Evolutionary conservation across 2,797 vertebrate species (phyloP).

Genomic region (Diplodus puntazzo): DNA sequence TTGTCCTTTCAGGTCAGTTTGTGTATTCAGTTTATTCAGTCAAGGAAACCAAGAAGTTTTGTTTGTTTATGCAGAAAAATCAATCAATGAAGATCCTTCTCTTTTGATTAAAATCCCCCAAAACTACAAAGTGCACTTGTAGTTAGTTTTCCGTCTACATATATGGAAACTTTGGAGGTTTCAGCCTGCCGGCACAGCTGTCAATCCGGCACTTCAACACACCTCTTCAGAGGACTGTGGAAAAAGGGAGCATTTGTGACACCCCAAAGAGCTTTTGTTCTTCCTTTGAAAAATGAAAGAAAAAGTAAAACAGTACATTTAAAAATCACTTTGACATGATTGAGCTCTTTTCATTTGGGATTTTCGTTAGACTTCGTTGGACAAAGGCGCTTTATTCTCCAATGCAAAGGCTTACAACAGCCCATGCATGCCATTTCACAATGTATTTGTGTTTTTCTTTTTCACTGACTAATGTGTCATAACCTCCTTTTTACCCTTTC

Average conservation of each 20-base stretch:
- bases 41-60: too few species aligned
- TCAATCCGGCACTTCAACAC: background rate
- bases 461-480: background rate
- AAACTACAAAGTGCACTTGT: too few species aligned
- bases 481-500: background rate
- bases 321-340: slow-evolving; percentile 6
- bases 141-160: background rate
- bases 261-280: background rate
- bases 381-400: background rate
- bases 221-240: too few species aligned
- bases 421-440: background rate
- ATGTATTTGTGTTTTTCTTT: background rate
- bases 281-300: background rate
- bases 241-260: background rate
- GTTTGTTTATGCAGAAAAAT: too few species aligned
- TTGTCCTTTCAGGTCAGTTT: too few species aligned
- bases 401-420: background rate
- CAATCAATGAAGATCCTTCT: too few species aligned
- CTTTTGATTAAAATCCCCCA: too few species aligned
- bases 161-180: background rate
- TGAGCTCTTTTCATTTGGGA: background rate
- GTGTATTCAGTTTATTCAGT: too few species aligned
- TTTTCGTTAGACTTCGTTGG: background rate
- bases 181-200: background rate
- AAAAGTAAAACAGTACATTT: background rate